Percentiles rank a stretch among this genome's conserved stretches.
Evolutionary conservation across 2,113 vertebrate species (phyloP).

Genomic region (Chlorodrepanis virens): DNA sequence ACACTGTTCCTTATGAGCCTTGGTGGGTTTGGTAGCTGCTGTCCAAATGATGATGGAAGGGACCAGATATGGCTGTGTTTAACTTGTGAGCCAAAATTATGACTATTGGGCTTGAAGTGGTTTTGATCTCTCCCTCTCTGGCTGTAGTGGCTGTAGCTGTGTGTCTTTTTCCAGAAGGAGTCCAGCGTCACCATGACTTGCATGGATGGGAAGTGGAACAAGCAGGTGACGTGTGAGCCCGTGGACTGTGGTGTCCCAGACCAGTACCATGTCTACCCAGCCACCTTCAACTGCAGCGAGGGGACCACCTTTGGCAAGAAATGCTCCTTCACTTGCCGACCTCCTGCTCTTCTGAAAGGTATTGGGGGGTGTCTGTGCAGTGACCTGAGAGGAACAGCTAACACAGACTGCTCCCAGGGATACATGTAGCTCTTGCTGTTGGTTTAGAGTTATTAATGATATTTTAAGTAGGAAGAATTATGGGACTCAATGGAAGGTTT

Average conservation of each 20-base stretch:
- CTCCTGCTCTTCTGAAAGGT: slow-evolving; percentile 93
- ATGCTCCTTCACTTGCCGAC: slow-evolving; percentile 89
- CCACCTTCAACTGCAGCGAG: slow-evolving; percentile 86
- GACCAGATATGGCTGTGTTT: not conserved
- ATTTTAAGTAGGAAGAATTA: slow-evolving; percentile 56
- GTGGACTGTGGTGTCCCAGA: slow-evolving; percentile 95
- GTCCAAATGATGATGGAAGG: not conserved
- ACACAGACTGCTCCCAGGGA: not conserved
- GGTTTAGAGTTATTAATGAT: slow-evolving; percentile 34
- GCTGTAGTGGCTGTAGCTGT: not conserved
- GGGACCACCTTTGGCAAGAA: slow-evolving; percentile 93
- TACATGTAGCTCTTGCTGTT: not conserved
- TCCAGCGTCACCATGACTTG: slow-evolving; percentile 87
- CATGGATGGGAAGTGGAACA: slow-evolving; percentile 92
- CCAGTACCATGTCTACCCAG: slow-evolving; percentile 92
- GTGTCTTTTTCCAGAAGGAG: slow-evolving; percentile 69
- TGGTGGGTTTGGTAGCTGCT: not conserved
- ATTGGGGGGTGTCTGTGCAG: not conserved
- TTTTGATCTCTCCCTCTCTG: not conserved
- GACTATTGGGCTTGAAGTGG: not conserved
- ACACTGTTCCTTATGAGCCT: not conserved
- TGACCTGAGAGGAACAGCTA: not conserved
- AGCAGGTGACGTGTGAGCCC: slow-evolving; percentile 90
- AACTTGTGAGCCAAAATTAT: not conserved
- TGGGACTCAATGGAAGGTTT: slow-evolving; percentile 22